Conservation (phyloP, 1,140 invertebrate species). For the Drosophila nigrodunni region DNA sequence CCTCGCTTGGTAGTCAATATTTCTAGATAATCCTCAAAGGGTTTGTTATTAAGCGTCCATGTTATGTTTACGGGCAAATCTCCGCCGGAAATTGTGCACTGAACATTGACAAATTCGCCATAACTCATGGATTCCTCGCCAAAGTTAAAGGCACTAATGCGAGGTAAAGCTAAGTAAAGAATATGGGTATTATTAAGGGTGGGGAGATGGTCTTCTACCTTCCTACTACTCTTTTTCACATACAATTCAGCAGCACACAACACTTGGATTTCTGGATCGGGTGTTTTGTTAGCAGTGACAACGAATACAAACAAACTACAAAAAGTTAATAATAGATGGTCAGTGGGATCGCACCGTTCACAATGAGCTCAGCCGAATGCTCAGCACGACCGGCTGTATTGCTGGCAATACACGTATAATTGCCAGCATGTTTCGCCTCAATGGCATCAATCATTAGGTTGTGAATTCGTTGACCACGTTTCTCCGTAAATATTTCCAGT, state of each 20-base stretch:
- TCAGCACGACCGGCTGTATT: constrained; percentile 87
- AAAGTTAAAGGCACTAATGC: constrained; percentile 88
- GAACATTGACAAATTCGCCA: constrained; percentile 89
- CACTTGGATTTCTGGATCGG: constrained; percentile 9
- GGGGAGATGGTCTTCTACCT: background rate
- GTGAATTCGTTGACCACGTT: constrained; percentile 85
- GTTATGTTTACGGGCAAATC: constrained; percentile 88
- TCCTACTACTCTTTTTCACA: constrained; percentile 2
- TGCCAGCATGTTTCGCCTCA: constrained; percentile 87
- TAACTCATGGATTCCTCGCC: constrained; percentile 89
- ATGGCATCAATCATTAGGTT: constrained; percentile 86
- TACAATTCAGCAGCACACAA: constrained; percentile 39
- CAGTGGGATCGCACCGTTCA: constrained; percentile 85
- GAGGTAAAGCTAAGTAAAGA: constrained; percentile 86
- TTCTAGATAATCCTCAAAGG: constrained; percentile 85
- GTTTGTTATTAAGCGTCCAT: constrained; percentile 87
- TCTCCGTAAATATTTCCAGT: constrained; percentile 72
- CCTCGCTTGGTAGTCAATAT: constrained; percentile 88
- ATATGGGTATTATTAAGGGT: background rate
- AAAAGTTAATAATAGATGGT: constrained; percentile 4
- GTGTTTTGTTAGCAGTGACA: background rate
- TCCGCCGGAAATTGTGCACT: constrained; percentile 89
- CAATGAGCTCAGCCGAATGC: constrained; percentile 86
- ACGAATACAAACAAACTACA: constrained; percentile 15
- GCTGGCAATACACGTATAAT: constrained; percentile 90